Evolutionary conservation across 2,888 invertebrate genomes (phyloP).

Genomic region (Drepana falcataria): DNA sequence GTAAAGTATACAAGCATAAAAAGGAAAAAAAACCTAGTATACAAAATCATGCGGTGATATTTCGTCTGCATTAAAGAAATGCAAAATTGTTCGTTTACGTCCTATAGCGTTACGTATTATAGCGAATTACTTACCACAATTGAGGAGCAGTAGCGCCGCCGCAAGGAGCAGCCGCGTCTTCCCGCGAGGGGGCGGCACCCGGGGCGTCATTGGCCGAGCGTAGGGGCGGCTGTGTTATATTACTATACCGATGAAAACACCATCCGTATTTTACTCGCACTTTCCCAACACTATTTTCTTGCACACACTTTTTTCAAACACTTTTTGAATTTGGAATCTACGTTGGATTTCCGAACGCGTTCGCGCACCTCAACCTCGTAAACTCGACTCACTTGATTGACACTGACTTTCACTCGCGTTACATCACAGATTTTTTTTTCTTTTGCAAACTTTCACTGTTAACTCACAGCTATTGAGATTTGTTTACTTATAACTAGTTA

Average conservation of each 20-base stretch:
- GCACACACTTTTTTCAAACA: neutral
- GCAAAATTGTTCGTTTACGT: too few relatives aligned
- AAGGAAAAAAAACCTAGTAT: too few relatives aligned
- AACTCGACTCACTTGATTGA: constrained; percentile 28
- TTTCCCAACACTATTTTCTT: constrained; percentile 11
- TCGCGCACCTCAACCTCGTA: neutral
- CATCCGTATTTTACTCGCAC: constrained; percentile 24
- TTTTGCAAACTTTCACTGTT: constrained; percentile 37
- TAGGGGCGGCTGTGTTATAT: constrained; percentile 59
- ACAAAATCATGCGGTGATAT: too few relatives aligned
- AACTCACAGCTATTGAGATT: neutral
- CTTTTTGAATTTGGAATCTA: neutral
- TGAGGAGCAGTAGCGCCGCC: constrained; percentile 46
- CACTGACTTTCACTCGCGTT: constrained; percentile 53
- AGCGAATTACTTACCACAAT: constrained; percentile 58
- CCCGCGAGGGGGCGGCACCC: constrained; percentile 65
- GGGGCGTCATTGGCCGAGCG: constrained; percentile 64
- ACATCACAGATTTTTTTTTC: constrained; percentile 23
- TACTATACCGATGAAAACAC: constrained; percentile 43
- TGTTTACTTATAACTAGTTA: neutral
- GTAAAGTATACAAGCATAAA: too few relatives aligned
- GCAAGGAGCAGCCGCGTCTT: constrained; percentile 37
- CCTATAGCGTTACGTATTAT: neutral
- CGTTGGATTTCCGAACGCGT: neutral
- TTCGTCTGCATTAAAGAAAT: too few relatives aligned